Base-by-base conservation (phyloP, 2,797 vertebrate genomes). In the Delichon dasypus region DNA sequence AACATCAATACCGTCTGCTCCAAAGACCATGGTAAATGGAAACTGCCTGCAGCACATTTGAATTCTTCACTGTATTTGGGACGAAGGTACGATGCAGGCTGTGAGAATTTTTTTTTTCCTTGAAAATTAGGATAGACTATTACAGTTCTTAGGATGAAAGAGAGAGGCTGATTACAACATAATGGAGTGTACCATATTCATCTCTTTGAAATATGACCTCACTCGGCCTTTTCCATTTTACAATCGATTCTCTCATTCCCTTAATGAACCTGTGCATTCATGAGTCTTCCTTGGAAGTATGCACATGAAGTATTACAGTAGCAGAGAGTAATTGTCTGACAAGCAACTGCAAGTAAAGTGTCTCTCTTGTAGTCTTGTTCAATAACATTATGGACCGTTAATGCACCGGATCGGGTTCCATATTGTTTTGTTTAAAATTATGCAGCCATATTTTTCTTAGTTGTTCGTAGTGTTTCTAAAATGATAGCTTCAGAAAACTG, bases 121-220 rank as follows among this genome's bases (percentile, higher is more conserved):
- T 89, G 77, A 95, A 98, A 97, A 98, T 98, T 97, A 98, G 97
- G 97, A 96, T 97, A 97, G 97, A 97, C 97, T 97, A 97, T 98
- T 98, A 97, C 89, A 96, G 91, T 97, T 97, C 96, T 94, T 97
- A 96, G 96, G 97, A 98, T 98, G 98, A 98, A 98, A 98, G 98
- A 96, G 97, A 97, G 97, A 96, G 96, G 97, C 96, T 98, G 98
- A 98, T 98, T 98, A 98, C 98, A 98, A 97, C 98, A 98, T 98
- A 98, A 98, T 98, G 97, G 97, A 98, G 98, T 98, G 97, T 98
- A 98, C 98, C 95, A 96, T 98, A 98, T 98, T 98, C 96, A 97
- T 98, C 98, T 98, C 97, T 98, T 98, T 98, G 98, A 98, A 98
- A 98, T 98, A 98, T 96, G 98, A 98, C 97, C 98, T 98, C 96